Conservation (phyloP, 2,888 invertebrate genomes). For the Holacanthella duospinosa region DNA sequence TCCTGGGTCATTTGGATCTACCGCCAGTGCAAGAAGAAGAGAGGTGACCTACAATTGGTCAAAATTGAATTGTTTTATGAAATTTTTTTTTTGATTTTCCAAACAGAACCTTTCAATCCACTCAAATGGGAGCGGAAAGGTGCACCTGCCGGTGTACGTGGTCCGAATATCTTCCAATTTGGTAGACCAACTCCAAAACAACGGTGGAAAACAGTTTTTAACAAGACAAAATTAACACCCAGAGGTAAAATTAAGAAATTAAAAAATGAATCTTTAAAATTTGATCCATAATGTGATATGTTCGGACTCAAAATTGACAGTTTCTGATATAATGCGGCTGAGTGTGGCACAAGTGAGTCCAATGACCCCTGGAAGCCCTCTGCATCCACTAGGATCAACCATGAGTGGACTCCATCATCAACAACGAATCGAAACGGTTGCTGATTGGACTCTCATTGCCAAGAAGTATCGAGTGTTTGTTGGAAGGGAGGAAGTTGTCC, state of each 20-base stretch:
- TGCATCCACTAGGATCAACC: conserved; percentile 26
- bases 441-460: conserved; percentile 82
- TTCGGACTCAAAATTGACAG: no score
- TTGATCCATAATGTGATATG: neutral
- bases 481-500: conserved; percentile 49
- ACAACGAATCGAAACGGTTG: conserved; percentile 74
- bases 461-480: conserved; percentile 73
- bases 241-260: conserved; percentile 24
- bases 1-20: conserved; percentile 82
- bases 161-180: conserved; percentile 19
- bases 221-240: conserved; percentile 33
- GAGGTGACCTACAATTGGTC: conserved; percentile 18
- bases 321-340: conserved; percentile 36
- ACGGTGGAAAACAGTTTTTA: conserved; percentile 32
- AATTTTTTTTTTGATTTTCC: no score
- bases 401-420: conserved; percentile 57
- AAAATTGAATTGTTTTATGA: no score
- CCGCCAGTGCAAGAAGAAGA: conserved; percentile 57
- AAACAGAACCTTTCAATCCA: conserved; percentile 32
- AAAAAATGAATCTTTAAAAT: neutral
- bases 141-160: conserved; percentile 17
- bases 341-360: conserved; percentile 37
- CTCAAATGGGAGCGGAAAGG: conserved; percentile 33
- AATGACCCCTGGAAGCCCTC: conserved; percentile 29
- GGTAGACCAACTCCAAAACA: conserved; percentile 30